A percentile compares a stretch with the other conserved stretches of the same genome.
Evolutionary conservation across 2,888 invertebrate genomes (phyloP).

Genomic region (Rotaria magnacalcarata): DNA sequence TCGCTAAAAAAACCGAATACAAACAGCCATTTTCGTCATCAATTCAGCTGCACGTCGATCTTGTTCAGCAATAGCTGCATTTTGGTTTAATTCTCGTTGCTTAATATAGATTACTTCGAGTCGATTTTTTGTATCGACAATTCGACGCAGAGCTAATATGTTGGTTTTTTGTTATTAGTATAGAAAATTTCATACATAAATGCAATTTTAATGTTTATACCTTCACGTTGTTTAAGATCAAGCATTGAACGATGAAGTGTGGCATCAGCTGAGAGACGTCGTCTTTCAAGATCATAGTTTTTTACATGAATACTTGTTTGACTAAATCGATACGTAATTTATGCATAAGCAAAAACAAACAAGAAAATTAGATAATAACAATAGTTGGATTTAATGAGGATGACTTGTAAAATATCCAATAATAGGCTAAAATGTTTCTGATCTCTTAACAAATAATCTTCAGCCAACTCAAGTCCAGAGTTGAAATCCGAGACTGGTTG

Average conservation of each 20-base stretch:
- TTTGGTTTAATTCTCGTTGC: conserved; percentile 54
- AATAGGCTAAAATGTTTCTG: no score
- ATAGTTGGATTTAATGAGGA: no score
- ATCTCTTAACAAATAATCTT: no score
- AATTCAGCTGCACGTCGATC: conserved; percentile 54
- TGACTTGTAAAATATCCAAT: no score
- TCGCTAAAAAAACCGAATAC: not conserved
- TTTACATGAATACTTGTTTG: conserved; percentile 55
- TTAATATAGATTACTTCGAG: conserved; percentile 52
- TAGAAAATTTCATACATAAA: not conserved
- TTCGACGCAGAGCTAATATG: conserved; percentile 52
- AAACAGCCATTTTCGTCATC: conserved; percentile 52
- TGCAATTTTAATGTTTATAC: conserved; percentile 47
- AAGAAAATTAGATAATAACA: no score
- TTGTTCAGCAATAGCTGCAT: conserved; percentile 53
- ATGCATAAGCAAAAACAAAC: no score
- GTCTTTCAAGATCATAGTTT: conserved; percentile 52
- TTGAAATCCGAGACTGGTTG: no score
- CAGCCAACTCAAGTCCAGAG: no score
- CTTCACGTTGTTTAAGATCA: conserved; percentile 55
- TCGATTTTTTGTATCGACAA: conserved; percentile 54
- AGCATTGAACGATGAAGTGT: conserved; percentile 53
- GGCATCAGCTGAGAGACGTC: conserved; percentile 54
- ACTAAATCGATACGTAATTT: conserved; percentile 48
- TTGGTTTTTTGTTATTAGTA: no score